Conservation (phyloP, 1,140 invertebrate species). For the Brachionus angularis region DNA sequence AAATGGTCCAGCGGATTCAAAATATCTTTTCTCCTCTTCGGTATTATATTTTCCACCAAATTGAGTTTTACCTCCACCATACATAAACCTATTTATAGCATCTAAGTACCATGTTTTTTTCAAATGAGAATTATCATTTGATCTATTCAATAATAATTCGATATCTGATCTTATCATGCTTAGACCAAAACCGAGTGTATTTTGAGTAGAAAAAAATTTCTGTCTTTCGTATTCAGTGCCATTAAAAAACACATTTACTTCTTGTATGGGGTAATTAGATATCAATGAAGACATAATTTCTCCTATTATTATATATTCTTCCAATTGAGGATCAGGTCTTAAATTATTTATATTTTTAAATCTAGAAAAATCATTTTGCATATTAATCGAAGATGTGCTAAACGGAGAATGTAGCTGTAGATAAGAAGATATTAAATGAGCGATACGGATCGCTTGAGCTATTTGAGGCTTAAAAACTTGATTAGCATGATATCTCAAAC, state of each 20-base stretch:
- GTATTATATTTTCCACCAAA: not conserved
- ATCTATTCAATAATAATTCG: conserved; percentile 23
- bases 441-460: conserved; percentile 28
- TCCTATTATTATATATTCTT: conserved; percentile 6
- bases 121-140: conserved; percentile 37
- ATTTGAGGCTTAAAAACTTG: conserved; percentile 36
- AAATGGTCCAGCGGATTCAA: conserved; percentile 3
- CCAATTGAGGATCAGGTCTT: conserved; percentile 41
- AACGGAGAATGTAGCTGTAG: conserved; percentile 23
- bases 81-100: conserved; percentile 17
- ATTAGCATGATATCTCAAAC: conserved; percentile 36
- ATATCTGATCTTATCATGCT: conserved; percentile 31
- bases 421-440: conserved; percentile 39
- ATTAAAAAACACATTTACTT: conserved; percentile 38
- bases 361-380: not conserved
- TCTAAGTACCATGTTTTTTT: conserved; percentile 38
- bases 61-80: not conserved
- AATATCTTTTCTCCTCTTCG: conserved; percentile 13
- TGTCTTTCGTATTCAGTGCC: conserved; percentile 40
- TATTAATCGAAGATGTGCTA: conserved; percentile 25
- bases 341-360: conserved; percentile 4
- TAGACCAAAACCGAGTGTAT: conserved; percentile 16
- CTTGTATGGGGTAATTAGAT: conserved; percentile 21
- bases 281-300: conserved; percentile 33
- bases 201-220: conserved; percentile 39